Evolutionary conservation across 2,797 vertebrate genomes (phyloP).

Genomic region (Leucoraja ocellata): DNA sequence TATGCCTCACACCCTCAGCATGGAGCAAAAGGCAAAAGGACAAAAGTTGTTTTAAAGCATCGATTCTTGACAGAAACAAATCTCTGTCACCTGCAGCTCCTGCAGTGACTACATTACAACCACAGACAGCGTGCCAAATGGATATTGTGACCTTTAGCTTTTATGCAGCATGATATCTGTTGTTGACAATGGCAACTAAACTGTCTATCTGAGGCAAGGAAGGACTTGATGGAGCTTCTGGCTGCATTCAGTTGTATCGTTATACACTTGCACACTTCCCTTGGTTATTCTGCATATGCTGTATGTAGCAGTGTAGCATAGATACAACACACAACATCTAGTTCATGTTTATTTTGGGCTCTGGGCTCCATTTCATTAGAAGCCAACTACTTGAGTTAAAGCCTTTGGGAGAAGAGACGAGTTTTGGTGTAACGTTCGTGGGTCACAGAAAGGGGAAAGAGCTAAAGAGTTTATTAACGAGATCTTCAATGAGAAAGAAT

Average conservation of each 20-base stretch:
- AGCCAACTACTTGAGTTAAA: not conserved
- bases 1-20: not conserved
- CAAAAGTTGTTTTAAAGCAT: slow-evolving; percentile 9
- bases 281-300: not conserved
- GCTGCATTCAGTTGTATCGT: not conserved
- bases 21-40: not conserved
- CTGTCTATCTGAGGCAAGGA: no score
- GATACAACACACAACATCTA: not conserved
- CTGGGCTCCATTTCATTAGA: not conserved
- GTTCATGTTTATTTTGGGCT: not conserved
- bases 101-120: not conserved
- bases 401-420: not conserved
- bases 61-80: not conserved
- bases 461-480: not conserved
- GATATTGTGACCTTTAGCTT: not conserved
- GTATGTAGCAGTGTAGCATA: not conserved
- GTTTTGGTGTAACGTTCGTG: not conserved
- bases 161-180: not conserved
- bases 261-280: not conserved
- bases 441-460: not conserved
- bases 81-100: not conserved
- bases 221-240: not conserved
- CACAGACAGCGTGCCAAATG: not conserved
- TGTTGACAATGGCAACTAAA: not conserved
- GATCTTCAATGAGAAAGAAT: not conserved